Base-by-base conservation (phyloP, 2,888 invertebrate species). In the Elysia crispata region DNA sequence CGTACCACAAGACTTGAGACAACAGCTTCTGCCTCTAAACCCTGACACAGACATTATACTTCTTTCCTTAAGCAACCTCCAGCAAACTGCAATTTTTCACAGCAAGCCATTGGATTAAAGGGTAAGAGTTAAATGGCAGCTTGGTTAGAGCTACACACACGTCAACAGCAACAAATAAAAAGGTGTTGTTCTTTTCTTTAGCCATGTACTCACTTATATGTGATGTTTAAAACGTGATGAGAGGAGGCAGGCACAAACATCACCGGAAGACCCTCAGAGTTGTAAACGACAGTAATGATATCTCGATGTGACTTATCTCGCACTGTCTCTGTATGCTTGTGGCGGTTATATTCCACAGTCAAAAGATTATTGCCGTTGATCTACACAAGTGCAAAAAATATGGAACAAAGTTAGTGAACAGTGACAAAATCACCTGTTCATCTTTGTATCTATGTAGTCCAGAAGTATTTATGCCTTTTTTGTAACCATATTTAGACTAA, bases 341-440 rank as follows among this genome's bases (percentile, higher is more conserved):
- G 96, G 91, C 97, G 96, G 90, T 98, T 97, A 90, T 98, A 98
- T 91, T 98, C 98, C 30, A 98, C 93, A 0, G 97, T 97, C 3
- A 98, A 93, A 5, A 98, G 94, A 91, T 97, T 97, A 90, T 97
- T 97, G 0, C 98, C 98, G 90, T 98, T 98, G 0, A 98, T 96
- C 96, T 97, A 89, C 15, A 23, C 18, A n/a, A 64, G 50, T 1
- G 23, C 11, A 13, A 74, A 74, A 49, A n/a, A 54, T 18, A 15
- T 30, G 33, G 13, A 70, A 1, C 20, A 28, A 70, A 15, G 13
- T 15, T n/a, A 70, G 41, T n/a, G n/a, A n/a, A n/a, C n/a, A n/a
- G n/a, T 23, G 50, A 60, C 25, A n/a, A 60, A 60, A 25, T n/a
- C n/a, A 23, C 3, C 25, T 8, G 5, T n/a, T 25, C 25, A 60